These are phyloP conservation scores for Eupithecia exiguata DNA, from an alignment of 2,888 invertebrate genomes.

Conservation along the genomic window DNA sequence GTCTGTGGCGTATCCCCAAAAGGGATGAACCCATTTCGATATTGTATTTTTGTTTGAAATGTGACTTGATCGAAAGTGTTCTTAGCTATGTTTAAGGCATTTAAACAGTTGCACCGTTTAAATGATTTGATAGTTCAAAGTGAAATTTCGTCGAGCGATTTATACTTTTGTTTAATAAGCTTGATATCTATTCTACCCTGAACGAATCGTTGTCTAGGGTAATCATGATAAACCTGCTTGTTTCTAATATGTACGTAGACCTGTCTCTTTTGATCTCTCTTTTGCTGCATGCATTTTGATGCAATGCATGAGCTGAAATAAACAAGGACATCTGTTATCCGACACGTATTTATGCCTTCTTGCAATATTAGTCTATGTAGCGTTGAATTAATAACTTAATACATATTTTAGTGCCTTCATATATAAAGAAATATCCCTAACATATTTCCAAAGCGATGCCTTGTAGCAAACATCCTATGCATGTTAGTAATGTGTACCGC, in stretches of 20 bases:
- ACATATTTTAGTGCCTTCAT: background rate
- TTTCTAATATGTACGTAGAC: background rate
- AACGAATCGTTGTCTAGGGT: background rate
- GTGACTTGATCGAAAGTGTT: background rate
- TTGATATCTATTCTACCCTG: background rate
- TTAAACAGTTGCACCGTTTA: background rate
- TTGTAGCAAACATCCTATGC: background rate
- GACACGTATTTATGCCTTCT: background rate
- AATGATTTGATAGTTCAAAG: background rate
- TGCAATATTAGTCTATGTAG: background rate
- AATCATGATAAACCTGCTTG: background rate
- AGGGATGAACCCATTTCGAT: background rate
- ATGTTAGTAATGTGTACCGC: background rate
- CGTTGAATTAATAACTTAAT: background rate
- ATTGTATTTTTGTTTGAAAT: background rate
- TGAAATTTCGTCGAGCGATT: background rate
- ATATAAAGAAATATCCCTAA: background rate
- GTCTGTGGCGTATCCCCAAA: background rate
- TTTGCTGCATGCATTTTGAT: background rate
- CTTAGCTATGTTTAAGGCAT: background rate
- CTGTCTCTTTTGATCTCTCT: background rate
- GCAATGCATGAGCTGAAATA: background rate
- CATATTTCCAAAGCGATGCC: background rate
- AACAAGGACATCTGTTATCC: background rate
- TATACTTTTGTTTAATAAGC: background rate